Conservation (phyloP, 2,888 invertebrate genomes). For the Nasonovia ribisnigri region DNA sequence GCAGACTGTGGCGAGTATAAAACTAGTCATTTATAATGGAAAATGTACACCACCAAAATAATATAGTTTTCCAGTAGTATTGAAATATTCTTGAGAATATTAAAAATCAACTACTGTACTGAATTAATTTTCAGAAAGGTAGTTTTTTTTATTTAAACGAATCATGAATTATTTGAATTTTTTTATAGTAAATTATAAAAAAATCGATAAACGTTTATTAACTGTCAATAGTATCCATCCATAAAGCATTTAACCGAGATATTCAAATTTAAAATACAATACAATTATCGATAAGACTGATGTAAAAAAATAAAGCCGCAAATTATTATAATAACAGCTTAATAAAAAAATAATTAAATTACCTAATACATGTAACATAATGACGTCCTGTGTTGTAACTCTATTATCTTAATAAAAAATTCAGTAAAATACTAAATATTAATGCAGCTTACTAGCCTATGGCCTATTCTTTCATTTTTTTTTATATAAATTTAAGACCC, state of each 20-base stretch:
- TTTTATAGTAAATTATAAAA: neutral
- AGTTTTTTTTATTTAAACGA: neutral
- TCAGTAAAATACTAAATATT: too few relatives aligned
- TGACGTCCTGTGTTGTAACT: too few relatives aligned
- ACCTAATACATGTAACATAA: too few relatives aligned
- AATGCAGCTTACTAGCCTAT: too few relatives aligned
- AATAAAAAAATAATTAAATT: too few relatives aligned
- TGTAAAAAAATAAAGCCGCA: neutral
- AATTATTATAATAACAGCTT: too few relatives aligned
- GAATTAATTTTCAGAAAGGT: neutral
- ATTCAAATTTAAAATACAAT: neutral
- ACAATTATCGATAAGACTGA: neutral
- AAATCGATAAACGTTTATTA: neutral
- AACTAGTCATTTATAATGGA: neutral
- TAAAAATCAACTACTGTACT: neutral
- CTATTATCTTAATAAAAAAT: too few relatives aligned
- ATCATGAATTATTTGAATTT: neutral
- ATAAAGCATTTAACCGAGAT: neutral
- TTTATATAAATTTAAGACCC: too few relatives aligned
- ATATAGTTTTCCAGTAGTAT: neutral
- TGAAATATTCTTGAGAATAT: neutral
- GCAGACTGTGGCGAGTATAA: neutral
- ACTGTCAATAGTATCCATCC: neutral
- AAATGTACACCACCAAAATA: neutral
- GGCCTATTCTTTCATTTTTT: too few relatives aligned